A percentile compares a stretch with the other conserved stretches of the same genome.
Conservation (phyloP, 1,140 invertebrate genomes). For the Aradophagus sp. region DNA sequence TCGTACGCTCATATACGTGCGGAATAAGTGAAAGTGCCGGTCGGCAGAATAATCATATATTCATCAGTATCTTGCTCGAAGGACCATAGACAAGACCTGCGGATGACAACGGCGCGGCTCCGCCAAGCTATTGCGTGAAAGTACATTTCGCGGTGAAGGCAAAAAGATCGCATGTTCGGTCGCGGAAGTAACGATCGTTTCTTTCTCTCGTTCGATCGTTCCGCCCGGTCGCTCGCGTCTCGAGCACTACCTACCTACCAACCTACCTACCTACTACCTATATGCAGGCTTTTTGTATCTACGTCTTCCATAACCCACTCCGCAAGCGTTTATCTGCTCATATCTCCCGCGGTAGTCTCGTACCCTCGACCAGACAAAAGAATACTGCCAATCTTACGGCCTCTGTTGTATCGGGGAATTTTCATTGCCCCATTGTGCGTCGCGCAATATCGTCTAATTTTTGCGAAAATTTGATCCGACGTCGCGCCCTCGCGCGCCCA, state of each 20-base stretch:
- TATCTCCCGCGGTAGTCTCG: slow-evolving; percentile 4
- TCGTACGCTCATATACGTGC: slow-evolving; percentile 16
- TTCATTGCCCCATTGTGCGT: slow-evolving; percentile 14
- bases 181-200: slow-evolving; percentile 52
- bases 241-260: slow-evolving; percentile 43
- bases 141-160: slow-evolving; percentile 46
- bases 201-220: slow-evolving; percentile 60
- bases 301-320: slow-evolving; percentile 33
- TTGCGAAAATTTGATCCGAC: slow-evolving; percentile 21
- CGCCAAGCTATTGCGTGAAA: slow-evolving; percentile 44
- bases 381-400: slow-evolving; percentile 1
- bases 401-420: slow-evolving; percentile 3
- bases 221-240: slow-evolving; percentile 59
- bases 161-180: slow-evolving; percentile 53
- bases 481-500: slow-evolving; percentile 7
- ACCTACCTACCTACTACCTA: slow-evolving; percentile 46
- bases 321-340: slow-evolving; percentile 19
- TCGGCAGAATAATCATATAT: slow-evolving; percentile 56
- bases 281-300: slow-evolving; percentile 21
- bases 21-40: slow-evolving; percentile 50
- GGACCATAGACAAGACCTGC: slow-evolving; percentile 29
- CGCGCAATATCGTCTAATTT: slow-evolving; percentile 13
- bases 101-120: slow-evolving; percentile 39
- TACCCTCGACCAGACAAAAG: slow-evolving; percentile 15
- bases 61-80: slow-evolving; percentile 34